These are phyloP conservation scores for Mola mola DNA, from an alignment of 2,113 vertebrate species.

Conservation along the genomic window DNA sequence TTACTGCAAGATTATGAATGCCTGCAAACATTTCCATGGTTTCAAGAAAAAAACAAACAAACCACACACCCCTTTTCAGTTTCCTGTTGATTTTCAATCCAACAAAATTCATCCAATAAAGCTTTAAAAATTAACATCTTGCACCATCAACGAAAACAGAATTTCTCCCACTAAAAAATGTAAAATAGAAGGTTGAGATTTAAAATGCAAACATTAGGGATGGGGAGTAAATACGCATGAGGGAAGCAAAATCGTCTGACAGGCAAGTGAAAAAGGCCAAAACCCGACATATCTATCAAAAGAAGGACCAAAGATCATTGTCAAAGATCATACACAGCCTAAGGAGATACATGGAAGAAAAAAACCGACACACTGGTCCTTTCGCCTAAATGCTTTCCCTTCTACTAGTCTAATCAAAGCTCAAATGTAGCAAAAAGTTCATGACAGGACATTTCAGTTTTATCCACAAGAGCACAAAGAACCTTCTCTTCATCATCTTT, in stretches of 20 bases:
- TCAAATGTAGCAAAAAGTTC: too few relatives aligned
- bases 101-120: slow-evolving; percentile 85
- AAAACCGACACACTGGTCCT: slow-evolving; percentile 39
- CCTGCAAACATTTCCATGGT: too few relatives aligned
- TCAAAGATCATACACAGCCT: slow-evolving; percentile 64
- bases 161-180: slow-evolving; percentile 80
- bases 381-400: slow-evolving; percentile 10
- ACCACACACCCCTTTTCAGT: slow-evolving; percentile 38
- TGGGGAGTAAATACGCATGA: slow-evolving; percentile 39
- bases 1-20: too few relatives aligned
- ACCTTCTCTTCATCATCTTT: slow-evolving; percentile 31
- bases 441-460: too few relatives aligned
- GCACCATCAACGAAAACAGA: slow-evolving; percentile 79
- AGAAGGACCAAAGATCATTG: slow-evolving; percentile 47
- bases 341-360: slow-evolving; percentile 65
- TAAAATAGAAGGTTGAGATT: slow-evolving; percentile 80
- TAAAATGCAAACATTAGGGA: slow-evolving; percentile 76
- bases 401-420: slow-evolving; percentile 18
- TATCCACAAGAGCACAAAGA: slow-evolving; percentile 44
- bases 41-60: not conserved
- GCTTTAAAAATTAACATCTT: slow-evolving; percentile 78
- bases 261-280: slow-evolving; percentile 59
- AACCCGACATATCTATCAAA: slow-evolving; percentile 41
- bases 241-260: slow-evolving; percentile 55
- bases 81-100: slow-evolving; percentile 81